Base-by-base conservation (phyloP, 2,113 vertebrate species). In the Casuarius casuarius region DNA sequence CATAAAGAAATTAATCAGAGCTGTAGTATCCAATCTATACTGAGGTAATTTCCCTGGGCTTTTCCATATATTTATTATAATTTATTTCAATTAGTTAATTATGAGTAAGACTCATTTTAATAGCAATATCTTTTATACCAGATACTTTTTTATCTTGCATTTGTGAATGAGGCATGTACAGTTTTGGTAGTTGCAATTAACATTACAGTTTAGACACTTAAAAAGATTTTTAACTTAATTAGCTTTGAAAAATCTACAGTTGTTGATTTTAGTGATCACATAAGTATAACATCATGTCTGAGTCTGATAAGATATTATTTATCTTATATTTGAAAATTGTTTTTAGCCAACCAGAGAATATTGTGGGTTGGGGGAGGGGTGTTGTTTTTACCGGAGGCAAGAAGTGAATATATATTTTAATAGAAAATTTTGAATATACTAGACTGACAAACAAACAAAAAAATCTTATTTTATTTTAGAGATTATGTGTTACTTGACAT, bases 401-500 rank as follows among this genome's bases (percentile, higher is more conserved):
- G 33, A 92, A 77, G 4, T 70, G 13, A 71, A 86, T 89, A 92
- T 46, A 40, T 12, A 68, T 87, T 88, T 84, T 61, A n/a, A 93
- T 6, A 86, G n/a, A 85, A 94, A 90, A 77, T 54, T 90, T 40
- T 68, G 74, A 89, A 75, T 92, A 83, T 35, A 49, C 19, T n/a
- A 86, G 21, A 89, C 33, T 65, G 75, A 82, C 35, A 56, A 65
- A 81, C n/a, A 88, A 92, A 75, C 31, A 76, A 75, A 92, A 78
- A 38, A 40, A n/a, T 81, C 80, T 77, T 62, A 49, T 68, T 87
- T 92, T 95, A 68, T 49, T 87, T 93, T 73, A 51, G 88, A 87
- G 72, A 93, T 95, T 95, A 86, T 94, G 61, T 84, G 68, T 92
- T 95, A 48, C 86, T 95, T 97, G 96, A 97, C 95, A 97, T 97